Percentiles rank a stretch among this genome's conserved stretches.
Conservation (phyloP, 2,888 invertebrate species). For the Melanchra persicariae region DNA sequence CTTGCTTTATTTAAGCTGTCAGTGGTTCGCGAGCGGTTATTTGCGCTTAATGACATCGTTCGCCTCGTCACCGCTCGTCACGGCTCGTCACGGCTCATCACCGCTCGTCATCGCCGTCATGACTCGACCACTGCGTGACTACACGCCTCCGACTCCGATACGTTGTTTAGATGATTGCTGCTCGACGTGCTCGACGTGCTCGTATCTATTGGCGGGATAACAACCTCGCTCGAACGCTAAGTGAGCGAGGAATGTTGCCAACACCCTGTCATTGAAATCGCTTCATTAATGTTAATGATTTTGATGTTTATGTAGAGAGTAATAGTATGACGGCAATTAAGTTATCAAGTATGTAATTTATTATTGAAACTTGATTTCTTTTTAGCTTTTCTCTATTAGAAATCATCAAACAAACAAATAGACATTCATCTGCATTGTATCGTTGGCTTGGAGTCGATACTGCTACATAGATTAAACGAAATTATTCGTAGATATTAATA, state of each 20-base stretch:
- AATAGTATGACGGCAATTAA: background rate
- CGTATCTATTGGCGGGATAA: conserved; percentile 26
- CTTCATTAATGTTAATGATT: conserved; percentile 46
- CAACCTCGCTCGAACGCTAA: conserved; percentile 23
- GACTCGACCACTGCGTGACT: conserved; percentile 19
- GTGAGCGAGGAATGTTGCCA: conserved; percentile 37
- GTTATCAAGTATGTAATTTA: background rate
- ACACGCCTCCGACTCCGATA: conserved; percentile 20
- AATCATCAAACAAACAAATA: too few species aligned
- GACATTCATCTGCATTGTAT: too few species aligned
- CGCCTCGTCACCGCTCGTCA: conserved; percentile 32
- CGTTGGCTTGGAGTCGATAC: background rate
- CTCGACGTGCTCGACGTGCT: too few species aligned
- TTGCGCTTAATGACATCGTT: conserved; percentile 71
- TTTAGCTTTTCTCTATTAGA: background rate
- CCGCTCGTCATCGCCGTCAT: conserved; percentile 5
- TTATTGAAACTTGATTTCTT: background rate
- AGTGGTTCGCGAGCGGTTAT: conserved; percentile 62
- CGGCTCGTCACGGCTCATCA: conserved; percentile 12
- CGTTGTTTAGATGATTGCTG: conserved; percentile 39
- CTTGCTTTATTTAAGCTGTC: conserved; percentile 81
- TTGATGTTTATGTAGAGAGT: conserved; percentile 27
- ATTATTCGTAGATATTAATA: too few species aligned
- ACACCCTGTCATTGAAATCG: conserved; percentile 24
- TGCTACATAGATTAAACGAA: too few species aligned